Evolutionary conservation across 2,797 vertebrate genomes (phyloP), one percentile per base, ranked within the genome.

Genomic region (Cryptoprocta ferox): DNA sequence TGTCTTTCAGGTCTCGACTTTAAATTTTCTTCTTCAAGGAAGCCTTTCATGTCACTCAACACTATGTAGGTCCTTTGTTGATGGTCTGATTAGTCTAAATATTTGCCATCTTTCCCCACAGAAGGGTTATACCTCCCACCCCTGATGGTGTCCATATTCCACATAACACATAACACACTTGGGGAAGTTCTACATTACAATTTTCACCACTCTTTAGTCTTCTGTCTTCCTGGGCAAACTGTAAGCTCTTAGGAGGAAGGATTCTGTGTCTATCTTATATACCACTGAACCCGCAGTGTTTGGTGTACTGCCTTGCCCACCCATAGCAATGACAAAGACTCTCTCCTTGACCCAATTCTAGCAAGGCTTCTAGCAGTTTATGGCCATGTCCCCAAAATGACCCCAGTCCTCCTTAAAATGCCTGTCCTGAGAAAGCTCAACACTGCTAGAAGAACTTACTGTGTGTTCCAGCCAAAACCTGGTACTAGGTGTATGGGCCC

Each of bases 11-110:
- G 39, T 70, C 45, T 94, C 2, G 2, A 37, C 35, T 89, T 92
- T 61, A 78, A 75, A 53, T 89, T 89, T 71, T 89, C 19, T 87
- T 85, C 56, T 81, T 95, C 5, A 66, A 45, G n/a, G 48, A 92
- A 92, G 61, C 0, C 14, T 96, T 70, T 53, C 50, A 84, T 45
- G 81, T 93, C 42, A 85, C 14, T 87, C 53, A n/a, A 76, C 12
- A 53, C 8, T 53, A 48, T 32, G 37, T 35, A 45, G 30, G 26
- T 53, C 39, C 59, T 92, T 63, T 68, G 48, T 45, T 53, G 78
- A 76, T 68, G 39, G 65, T 86, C n/a, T 45, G 80, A 59, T 79
- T 78, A 30, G 66, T 78, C 16, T 13, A 94, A 84, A 89, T 76
- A 70, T 19, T 86, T 82, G 80, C n/a, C 82, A 3, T 39, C 53